phyloP scores from a whole-genome alignment of 37 sponge, comb jelly and placozoan species.

The Sycon ciliatum region DNA sequence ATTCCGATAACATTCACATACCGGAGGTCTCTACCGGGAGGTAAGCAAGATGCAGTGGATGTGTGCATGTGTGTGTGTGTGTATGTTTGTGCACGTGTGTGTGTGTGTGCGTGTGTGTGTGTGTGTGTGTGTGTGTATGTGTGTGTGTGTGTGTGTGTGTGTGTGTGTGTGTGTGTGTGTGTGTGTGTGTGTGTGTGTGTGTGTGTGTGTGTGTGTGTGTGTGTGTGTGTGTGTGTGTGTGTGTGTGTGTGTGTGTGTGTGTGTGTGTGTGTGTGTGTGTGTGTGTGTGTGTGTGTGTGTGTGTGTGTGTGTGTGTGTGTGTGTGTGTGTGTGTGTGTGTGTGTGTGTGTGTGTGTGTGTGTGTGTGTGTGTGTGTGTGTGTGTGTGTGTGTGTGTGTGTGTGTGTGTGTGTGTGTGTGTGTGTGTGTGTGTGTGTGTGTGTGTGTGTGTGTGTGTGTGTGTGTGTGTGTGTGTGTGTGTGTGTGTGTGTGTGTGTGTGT shows the following conservation, averaged over 20 bases:
- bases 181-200: slow-evolving; percentile 5
- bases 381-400: slow-evolving; percentile 5
- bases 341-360: slow-evolving; percentile 5
- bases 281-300: slow-evolving; percentile 5
- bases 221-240: slow-evolving; percentile 5
- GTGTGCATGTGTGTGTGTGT: slow-evolving; percentile 14
- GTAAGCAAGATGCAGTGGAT: too few relatives aligned
- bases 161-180: slow-evolving; percentile 5
- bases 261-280: slow-evolving; percentile 5
- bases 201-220: slow-evolving; percentile 5
- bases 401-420: slow-evolving; percentile 5
- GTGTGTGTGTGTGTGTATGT: slow-evolving; percentile 10
- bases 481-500: slow-evolving; percentile 5
- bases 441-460: slow-evolving; percentile 5
- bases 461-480: slow-evolving; percentile 5
- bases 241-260: slow-evolving; percentile 5
- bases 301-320: slow-evolving; percentile 5
- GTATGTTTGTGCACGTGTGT: slow-evolving; percentile 30
- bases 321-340: slow-evolving; percentile 5
- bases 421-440: slow-evolving; percentile 5
- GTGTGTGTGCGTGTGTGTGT: slow-evolving; percentile 12
- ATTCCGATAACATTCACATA: too few relatives aligned
- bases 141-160: slow-evolving; percentile 21
- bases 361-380: slow-evolving; percentile 5
- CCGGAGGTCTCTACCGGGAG: too few relatives aligned